phyloP scores from a whole-genome alignment of 2,888 invertebrate genomes.

The Drosophila peninsularis region DNA sequence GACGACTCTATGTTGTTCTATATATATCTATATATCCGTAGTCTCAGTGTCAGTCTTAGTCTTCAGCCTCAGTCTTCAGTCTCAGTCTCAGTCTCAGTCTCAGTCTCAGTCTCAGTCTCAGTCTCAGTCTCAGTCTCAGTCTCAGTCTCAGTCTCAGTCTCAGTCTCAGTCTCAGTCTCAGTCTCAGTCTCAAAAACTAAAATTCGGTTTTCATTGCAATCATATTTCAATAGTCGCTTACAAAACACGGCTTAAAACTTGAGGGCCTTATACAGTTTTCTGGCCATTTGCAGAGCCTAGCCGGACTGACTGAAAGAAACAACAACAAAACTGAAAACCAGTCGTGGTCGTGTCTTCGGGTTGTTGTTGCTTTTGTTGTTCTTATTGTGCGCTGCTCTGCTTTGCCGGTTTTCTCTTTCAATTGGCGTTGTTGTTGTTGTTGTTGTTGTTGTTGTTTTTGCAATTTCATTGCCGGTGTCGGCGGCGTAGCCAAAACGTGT shows the following conservation, averaged over 20 bases:
- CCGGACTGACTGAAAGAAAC: conserved; percentile 6
- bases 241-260: conserved; percentile 24
- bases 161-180: not conserved
- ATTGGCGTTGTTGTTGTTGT: conserved; percentile 27
- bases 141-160: not conserved
- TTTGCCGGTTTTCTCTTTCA: conserved; percentile 59
- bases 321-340: conserved; percentile 48
- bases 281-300: conserved; percentile 28
- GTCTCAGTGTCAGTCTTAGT: too few relatives aligned
- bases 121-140: not conserved
- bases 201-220: not conserved
- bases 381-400: conserved; percentile 27
- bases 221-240: conserved; percentile 16
- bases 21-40: too few relatives aligned
- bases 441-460: conserved; percentile 46
- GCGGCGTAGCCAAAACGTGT: conserved; percentile 64
- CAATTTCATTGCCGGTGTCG: conserved; percentile 76
- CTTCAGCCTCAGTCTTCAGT: too few relatives aligned
- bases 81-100: too few relatives aligned
- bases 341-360: conserved; percentile 26
- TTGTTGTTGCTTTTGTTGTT: conserved; percentile 29
- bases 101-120: too few relatives aligned
- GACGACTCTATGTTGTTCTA: too few relatives aligned
- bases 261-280: conserved; percentile 34
- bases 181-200: not conserved